Percentiles rank a stretch among this genome's conserved stretches.
These are phyloP conservation scores for Petrophora chlorosata DNA, from an alignment of 2,888 invertebrate species.

Conservation along the genomic window DNA sequence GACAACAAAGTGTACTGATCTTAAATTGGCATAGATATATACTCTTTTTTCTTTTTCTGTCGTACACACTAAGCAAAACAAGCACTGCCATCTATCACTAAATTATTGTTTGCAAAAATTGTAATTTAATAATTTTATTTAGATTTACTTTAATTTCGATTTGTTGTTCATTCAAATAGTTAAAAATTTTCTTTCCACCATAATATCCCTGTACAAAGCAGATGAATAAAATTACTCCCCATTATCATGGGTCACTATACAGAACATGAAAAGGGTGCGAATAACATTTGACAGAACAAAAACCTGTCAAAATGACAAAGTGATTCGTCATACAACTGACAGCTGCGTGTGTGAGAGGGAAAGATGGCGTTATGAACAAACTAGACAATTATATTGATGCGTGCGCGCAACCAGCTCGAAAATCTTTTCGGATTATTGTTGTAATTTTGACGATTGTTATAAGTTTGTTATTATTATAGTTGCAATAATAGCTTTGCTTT, in stretches of 20 bases:
- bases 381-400: conserved; percentile 53
- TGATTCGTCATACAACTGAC: conserved; percentile 79
- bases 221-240: conserved; percentile 39
- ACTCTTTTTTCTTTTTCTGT: no score
- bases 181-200: background rate
- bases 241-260: conserved; percentile 35
- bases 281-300: conserved; percentile 68
- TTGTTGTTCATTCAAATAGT: no score
- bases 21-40: no score
- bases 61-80: no score
- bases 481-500: no score
- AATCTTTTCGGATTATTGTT: conserved; percentile 33
- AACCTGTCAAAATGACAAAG: conserved; percentile 79
- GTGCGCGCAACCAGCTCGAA: conserved; percentile 36
- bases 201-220: background rate
- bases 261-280: conserved; percentile 68
- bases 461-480: no score
- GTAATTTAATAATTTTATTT: no score
- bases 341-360: conserved; percentile 63
- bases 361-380: conserved; percentile 42
- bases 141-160: background rate
- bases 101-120: no score
- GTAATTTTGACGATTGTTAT: conserved; percentile 1
- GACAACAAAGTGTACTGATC: no score
- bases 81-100: no score